These are phyloP conservation scores for Actinernus sp. DNA, from an alignment of 92 coral and sea anemone genomes.

Conservation along the genomic window DNA sequence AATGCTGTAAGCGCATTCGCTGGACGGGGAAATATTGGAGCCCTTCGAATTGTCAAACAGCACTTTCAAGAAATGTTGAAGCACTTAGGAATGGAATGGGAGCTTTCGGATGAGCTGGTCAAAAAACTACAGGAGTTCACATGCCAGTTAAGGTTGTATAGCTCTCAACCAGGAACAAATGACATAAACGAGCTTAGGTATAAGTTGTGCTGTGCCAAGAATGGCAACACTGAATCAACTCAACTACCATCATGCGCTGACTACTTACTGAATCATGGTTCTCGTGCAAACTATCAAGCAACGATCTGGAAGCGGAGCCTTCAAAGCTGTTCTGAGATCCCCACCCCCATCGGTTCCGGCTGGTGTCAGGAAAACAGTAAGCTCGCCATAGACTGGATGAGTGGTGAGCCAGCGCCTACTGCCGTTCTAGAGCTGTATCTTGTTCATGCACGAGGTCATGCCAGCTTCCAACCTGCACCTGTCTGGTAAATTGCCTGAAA, in stretches of 20 bases:
- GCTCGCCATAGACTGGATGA: slow-evolving; percentile 54
- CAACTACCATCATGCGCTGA: slow-evolving; percentile 54
- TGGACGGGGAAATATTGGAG: slow-evolving; percentile 43
- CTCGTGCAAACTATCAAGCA: slow-evolving; percentile 49
- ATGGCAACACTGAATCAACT: slow-evolving; percentile 51
- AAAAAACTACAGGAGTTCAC: slow-evolving; percentile 36
- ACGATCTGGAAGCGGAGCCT: slow-evolving; percentile 56
- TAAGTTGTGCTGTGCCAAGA: slow-evolving; percentile 54
- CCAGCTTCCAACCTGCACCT: slow-evolving; percentile 20
- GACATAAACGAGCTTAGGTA: slow-evolving; percentile 38
- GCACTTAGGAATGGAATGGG: slow-evolving; percentile 32
- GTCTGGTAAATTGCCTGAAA: slow-evolving; percentile 49
- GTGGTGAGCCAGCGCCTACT: slow-evolving; percentile 42
- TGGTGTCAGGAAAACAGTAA: slow-evolving; percentile 36
- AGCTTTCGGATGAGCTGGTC: slow-evolving; percentile 30
- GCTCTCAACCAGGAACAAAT: slow-evolving; percentile 35
- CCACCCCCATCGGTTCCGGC: slow-evolving; percentile 47
- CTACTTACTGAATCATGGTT: slow-evolving; percentile 36
- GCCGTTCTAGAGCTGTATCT: slow-evolving; percentile 46
- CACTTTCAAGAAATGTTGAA: slow-evolving; percentile 45
- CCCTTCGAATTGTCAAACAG: slow-evolving; percentile 28
- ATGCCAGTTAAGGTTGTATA: slow-evolving; percentile 29
- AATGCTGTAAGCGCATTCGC: slow-evolving; percentile 65
- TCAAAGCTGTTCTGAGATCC: slow-evolving; percentile 48
- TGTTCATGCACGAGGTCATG: slow-evolving; percentile 39